Evolutionary conservation across 1,140 invertebrate species (phyloP), one percentile per base, ranked within the genome.

Genomic region (Phymorhynchus buccinoides): DNA sequence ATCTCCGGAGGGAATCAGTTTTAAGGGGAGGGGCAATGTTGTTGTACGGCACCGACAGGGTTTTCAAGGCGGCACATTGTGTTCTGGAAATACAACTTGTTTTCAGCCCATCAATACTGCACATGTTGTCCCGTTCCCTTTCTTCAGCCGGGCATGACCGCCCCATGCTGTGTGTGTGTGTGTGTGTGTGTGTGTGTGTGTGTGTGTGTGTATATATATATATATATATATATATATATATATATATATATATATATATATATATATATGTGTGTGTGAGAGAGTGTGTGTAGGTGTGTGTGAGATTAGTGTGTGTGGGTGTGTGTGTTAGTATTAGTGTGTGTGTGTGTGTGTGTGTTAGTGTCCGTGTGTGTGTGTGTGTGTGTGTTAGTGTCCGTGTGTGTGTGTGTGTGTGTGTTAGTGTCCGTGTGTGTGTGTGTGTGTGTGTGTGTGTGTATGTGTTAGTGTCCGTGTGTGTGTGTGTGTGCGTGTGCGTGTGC

Each of bases 401-500:
- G 41, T 32, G 39, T n/a, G 44, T 12, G 44, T 1, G 77, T 79
- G 39, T 79, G 3, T 52, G 41, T 79, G 27, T 79, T 6, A 39
- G 12, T 41, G 12, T 77, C 16, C 41, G 37, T 77, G 6, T 77
- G 62, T n/a, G 62, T 27, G 62, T 66, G 62, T 27, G 62, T 66
- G 62, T 27, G 62, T 66, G 62, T 66, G 62, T 66, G 62, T 66
- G 62, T 66, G 62, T 66, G 27, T 66, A n/a, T 66, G n/a, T n/a
- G n/a, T n/a, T n/a, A n/a, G n/a, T n/a, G n/a, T n/a, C n/a, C n/a
- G 73, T 32, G 73, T 22, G 73, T 22, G 73, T 75, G 3, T 75
- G 35, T 41, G 16, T 42, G 37, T 75, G 12, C 35, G 32, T 73
- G 30, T 35, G 68, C 30, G 68, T 32, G 3, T 73, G 68, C 30